Conservation (phyloP, 2,888 invertebrate genomes). For the Cantharis nigra region DNA sequence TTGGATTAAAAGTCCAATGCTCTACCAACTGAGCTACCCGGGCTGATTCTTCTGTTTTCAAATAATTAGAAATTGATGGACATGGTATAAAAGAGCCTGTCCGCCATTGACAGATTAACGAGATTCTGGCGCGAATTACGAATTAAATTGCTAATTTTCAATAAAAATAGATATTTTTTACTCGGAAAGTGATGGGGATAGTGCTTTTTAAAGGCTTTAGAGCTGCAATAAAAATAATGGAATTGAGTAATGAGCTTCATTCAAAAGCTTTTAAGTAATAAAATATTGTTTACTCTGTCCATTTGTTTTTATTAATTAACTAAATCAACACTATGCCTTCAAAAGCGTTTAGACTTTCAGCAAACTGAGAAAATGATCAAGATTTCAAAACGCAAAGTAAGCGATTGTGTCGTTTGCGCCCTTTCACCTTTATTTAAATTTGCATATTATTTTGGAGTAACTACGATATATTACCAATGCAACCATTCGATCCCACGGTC, state of each 20-base stretch:
- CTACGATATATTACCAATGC: background rate
- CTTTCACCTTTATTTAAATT: background rate
- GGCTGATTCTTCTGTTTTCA: conserved; percentile 47
- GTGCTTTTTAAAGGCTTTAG: no score
- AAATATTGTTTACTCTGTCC: no score
- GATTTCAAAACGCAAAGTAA: background rate
- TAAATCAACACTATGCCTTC: background rate
- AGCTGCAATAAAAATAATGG: no score
- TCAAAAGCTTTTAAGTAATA: background rate
- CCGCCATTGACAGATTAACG: no score
- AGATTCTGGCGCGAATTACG: no score
- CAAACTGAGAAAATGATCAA: background rate
- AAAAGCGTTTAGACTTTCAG: background rate
- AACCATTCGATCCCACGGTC: background rate
- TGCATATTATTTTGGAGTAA: background rate
- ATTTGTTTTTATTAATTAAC: background rate
- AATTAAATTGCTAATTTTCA: no score
- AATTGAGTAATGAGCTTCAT: background rate
- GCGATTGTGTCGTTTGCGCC: background rate
- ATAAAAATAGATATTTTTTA: no score
- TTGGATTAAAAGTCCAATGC: conserved; percentile 48
- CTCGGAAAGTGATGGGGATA: no score
- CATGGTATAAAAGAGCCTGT: no score
- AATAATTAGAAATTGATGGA: no score
- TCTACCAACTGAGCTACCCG: conserved; percentile 65